Evolutionary conservation across 2,113 vertebrate genomes (phyloP), one percentile per base, ranked within the genome.

Genomic region (Euleptes europaea): DNA sequence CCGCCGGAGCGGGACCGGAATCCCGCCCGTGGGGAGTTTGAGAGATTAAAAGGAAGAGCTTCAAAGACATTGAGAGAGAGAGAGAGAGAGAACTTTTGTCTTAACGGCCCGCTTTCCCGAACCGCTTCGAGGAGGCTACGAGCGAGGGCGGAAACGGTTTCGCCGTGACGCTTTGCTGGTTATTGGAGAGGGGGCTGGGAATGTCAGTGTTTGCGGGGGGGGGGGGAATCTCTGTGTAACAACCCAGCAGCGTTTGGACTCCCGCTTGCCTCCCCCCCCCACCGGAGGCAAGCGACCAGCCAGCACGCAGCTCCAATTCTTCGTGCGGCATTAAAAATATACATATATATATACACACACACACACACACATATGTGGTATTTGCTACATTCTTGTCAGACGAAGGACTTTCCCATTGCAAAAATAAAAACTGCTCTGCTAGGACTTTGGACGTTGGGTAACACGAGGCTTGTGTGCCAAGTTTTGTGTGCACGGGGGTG

Each of bases 131-230:
- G 94, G 94, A 94, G 90, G 88, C 51, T 54, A 54, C 51, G n/a
- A 54, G 13, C 51, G 17, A 54, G 51, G 12, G 51, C 47, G 10
- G 4, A 49, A 49, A 11, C 13, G 2, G 47, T 49, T 14, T 17
- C 14, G 44, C 42, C 31, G 93, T 94, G 94, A 91, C 94, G 90
- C 95, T 95, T 95, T 94, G 92, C 94, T 0, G 93, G 96, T 10
- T 96, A 96, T 96, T 94, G 97, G 96, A 96, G 19, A 5, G 97
- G 97, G 96, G 96, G 95, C 94, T 47, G 86, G 93, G 93, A 94
- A 96, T 95, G 96, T 95, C 92, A 88, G 89, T 90, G 17, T 93
- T 95, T 87, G 82, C n/a, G 89, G 93, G 91, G 90, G 92, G 94
- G 91, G 93, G 90, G 88, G 92, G 90, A 94, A 90, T 94, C 90